Evolutionary conservation across 2,888 invertebrate genomes (phyloP).

Genomic region (Zhuqinia jingwanae): DNA sequence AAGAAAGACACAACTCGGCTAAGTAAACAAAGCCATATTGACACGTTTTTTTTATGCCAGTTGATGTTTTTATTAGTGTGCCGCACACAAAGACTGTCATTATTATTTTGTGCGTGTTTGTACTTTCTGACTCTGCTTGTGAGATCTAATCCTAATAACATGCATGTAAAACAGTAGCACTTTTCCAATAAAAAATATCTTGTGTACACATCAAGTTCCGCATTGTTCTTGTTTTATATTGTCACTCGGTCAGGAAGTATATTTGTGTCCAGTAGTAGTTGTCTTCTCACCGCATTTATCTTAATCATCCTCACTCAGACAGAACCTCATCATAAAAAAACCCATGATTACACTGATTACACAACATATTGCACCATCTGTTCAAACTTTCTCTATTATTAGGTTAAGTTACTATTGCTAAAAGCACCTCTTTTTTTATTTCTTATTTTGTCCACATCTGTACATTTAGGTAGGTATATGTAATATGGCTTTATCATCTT

Average conservation of each 20-base stretch:
- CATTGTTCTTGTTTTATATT: conserved; percentile 55
- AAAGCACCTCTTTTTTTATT: too few relatives aligned
- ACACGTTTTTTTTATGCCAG: conserved; percentile 3
- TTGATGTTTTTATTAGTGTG: not conserved
- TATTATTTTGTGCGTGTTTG: not conserved
- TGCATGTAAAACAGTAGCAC: conserved; percentile 57
- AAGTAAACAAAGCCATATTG: conserved; percentile 50
- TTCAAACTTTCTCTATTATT: not conserved
- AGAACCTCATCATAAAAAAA: conserved; percentile 23
- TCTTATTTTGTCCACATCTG: too few relatives aligned
- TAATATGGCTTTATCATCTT: too few relatives aligned
- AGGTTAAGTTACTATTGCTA: conserved; percentile 9
- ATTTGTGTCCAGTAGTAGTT: conserved; percentile 36
- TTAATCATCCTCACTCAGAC: not conserved
- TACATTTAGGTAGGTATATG: too few relatives aligned
- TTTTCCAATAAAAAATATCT: conserved; percentile 34
- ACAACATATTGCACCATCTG: conserved; percentile 46
- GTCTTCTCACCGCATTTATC: not conserved
- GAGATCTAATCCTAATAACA: not conserved
- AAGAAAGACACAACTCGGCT: conserved; percentile 32
- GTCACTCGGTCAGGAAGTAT: conserved; percentile 40
- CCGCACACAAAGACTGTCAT: conserved; percentile 2
- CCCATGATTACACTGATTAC: too few relatives aligned
- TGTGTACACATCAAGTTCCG: conserved; percentile 46
- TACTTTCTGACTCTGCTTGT: too few relatives aligned